Evolutionary conservation across 2,888 invertebrate species (phyloP), one percentile per base, ranked within the genome.

Genomic region (Leptinotarsa juncta): DNA sequence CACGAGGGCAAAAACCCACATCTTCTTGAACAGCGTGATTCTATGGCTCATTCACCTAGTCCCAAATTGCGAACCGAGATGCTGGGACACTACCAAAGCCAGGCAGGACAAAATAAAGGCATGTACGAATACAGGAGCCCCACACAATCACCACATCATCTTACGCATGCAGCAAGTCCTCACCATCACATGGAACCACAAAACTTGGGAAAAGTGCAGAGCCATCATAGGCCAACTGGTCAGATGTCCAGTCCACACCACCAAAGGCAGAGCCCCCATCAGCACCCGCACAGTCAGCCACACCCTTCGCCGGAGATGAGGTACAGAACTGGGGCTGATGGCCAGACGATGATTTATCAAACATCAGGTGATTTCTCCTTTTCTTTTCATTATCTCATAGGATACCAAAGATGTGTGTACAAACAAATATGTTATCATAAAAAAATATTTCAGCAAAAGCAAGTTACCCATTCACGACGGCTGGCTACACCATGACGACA

Each of bases 1-100:
- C 94, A 94, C 86, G 94, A 94, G 83, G 91, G 91, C 71, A 92
- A 93, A 86, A 88, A 88, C 74, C 85, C 88, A 7, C 91, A 91
- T 83, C 91, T 91, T 84, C 85, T 92, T 76, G 92, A 92, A 67
- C 69, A 69, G 7, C 82, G 87, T 72, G 86, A 84, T 51, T 85
- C 91, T 85, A 87, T 91, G 87, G 87, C 91, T 86, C 88, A 89
- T 83, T 89, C 91, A 75, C 91, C 91, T 76, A 90, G 91, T 79
- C 91, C 91, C 78, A 92, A 92, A 84, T 87, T 91, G 74, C 87
- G 91, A 70, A 84, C 84, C 48, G 90, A 89, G 77, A 90, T 91
- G 83, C 89, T 91, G 82, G 87, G 89, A 5, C 91, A 91, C 81
- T 92, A 92, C 85, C 88, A 92, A 72, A 85, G 90, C 83, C 84